These are phyloP conservation scores for Gobio occitaniae DNA, from an alignment of 2,797 vertebrate genomes.

Conservation along the genomic window DNA sequence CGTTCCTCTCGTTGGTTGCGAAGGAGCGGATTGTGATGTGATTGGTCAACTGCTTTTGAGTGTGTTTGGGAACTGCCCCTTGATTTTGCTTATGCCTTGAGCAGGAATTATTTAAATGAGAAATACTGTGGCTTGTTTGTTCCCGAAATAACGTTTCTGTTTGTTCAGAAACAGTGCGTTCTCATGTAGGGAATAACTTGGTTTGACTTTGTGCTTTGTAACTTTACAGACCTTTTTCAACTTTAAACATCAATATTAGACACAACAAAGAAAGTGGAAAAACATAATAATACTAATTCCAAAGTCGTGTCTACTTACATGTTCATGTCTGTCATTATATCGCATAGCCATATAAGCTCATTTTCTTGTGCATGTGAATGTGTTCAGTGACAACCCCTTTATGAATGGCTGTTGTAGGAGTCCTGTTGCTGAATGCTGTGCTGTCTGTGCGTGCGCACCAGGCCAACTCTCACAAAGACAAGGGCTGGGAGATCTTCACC, in stretches of 20 bases:
- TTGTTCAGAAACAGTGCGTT: too few relatives aligned
- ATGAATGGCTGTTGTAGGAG: constrained; percentile 77
- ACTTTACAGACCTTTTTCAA: neutral
- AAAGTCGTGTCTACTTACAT: neutral
- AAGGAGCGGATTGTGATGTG: too few relatives aligned
- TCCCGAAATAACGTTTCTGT: too few relatives aligned
- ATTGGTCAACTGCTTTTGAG: too few relatives aligned
- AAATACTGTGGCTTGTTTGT: too few relatives aligned
- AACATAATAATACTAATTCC: neutral
- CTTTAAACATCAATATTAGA: neutral
- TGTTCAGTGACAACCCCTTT: neutral
- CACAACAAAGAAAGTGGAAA: neutral
- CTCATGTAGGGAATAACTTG: neutral
- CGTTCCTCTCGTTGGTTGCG: too few relatives aligned
- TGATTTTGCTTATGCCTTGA: too few relatives aligned
- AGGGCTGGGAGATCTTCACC: constrained; percentile 93
- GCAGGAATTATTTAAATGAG: too few relatives aligned
- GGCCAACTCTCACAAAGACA: constrained; percentile 93
- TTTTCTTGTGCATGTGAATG: neutral
- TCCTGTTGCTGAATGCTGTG: constrained; percentile 93
- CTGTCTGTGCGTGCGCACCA: constrained; percentile 91
- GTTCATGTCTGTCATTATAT: neutral
- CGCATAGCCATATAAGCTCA: neutral
- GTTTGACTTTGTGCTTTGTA: too few relatives aligned
- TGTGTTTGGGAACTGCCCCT: too few relatives aligned